A percentile compares a stretch with the other conserved stretches of the same genome.
These are phyloP conservation scores for Tolmerus cingulatus DNA, from an alignment of 2,888 invertebrate species.

Conservation along the genomic window DNA sequence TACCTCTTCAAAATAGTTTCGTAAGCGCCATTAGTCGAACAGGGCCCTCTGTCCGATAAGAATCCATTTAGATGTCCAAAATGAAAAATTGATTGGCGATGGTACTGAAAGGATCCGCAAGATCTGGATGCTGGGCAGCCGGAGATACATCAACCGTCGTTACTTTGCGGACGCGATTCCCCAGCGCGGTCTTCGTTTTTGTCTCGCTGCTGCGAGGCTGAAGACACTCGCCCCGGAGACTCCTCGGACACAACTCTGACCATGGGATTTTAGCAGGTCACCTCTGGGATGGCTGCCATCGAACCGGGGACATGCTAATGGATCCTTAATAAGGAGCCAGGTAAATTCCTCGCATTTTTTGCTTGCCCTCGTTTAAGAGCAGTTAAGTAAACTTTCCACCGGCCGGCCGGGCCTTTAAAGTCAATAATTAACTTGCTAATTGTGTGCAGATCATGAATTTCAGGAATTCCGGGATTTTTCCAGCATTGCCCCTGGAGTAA, in stretches of 20 bases:
- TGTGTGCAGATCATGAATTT: background rate
- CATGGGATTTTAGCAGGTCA: background rate
- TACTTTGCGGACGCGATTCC: background rate
- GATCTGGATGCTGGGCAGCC: background rate
- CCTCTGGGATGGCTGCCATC: background rate
- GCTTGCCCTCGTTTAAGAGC: background rate
- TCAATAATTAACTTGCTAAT: background rate
- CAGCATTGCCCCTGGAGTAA: background rate
- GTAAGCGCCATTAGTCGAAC: constrained; percentile 35
- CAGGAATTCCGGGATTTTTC: background rate
- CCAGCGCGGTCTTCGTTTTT: background rate
- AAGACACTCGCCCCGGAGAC: background rate
- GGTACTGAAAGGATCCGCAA: constrained; percentile 26
- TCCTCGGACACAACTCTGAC: background rate
- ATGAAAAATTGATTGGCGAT: constrained; percentile 40
- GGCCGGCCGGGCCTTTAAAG: background rate
- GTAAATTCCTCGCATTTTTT: background rate
- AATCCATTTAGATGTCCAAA: constrained; percentile 43
- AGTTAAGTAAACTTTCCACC: background rate
- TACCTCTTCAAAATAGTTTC: constrained; percentile 36
- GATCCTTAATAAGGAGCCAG: constrained; percentile 17
- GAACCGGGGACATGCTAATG: constrained; percentile 17
- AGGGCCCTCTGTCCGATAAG: constrained; percentile 28
- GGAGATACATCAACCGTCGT: constrained; percentile 8
- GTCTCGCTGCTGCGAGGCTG: background rate